Conservation (phyloP, 2,888 invertebrate genomes). For the Bombylius discolor region DNA sequence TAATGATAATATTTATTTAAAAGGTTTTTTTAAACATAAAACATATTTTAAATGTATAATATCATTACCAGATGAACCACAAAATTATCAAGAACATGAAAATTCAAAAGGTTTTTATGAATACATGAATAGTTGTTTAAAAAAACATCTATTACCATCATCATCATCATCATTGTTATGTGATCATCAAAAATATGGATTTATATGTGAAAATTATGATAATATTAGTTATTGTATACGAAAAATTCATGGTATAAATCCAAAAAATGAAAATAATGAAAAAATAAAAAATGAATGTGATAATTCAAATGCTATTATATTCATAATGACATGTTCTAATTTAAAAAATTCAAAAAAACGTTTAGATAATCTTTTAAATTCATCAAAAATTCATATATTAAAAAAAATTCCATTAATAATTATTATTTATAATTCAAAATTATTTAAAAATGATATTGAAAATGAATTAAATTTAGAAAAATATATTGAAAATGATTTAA, state of each 20-base stretch:
- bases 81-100: conserved; percentile 9
- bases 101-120: conserved; percentile 25
- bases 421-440: conserved; percentile 19
- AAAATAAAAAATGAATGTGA: conserved; percentile 19
- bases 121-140: conserved; percentile 25
- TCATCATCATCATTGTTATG: too few species aligned
- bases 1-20: not conserved
- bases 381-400: conserved; percentile 12
- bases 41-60: conserved; percentile 28
- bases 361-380: conserved; percentile 22
- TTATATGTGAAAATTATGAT: conserved; percentile 20
- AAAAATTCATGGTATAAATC: conserved; percentile 23
- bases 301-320: conserved; percentile 27
- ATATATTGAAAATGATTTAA: conserved; percentile 33
- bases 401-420: conserved; percentile 25
- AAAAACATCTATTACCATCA: conserved; percentile 4
- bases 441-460: conserved; percentile 9
- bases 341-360: conserved; percentile 19
- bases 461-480: conserved; percentile 17
- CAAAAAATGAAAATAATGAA: conserved; percentile 24
- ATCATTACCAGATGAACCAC: conserved; percentile 19
- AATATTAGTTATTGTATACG: conserved; percentile 29
- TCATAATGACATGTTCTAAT: conserved; percentile 20
- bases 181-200: conserved; percentile 11
- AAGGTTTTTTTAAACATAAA: conserved; percentile 18